phyloP scores from a whole-genome alignment of 2,888 invertebrate genomes.

The Ophioninae sp. region DNA sequence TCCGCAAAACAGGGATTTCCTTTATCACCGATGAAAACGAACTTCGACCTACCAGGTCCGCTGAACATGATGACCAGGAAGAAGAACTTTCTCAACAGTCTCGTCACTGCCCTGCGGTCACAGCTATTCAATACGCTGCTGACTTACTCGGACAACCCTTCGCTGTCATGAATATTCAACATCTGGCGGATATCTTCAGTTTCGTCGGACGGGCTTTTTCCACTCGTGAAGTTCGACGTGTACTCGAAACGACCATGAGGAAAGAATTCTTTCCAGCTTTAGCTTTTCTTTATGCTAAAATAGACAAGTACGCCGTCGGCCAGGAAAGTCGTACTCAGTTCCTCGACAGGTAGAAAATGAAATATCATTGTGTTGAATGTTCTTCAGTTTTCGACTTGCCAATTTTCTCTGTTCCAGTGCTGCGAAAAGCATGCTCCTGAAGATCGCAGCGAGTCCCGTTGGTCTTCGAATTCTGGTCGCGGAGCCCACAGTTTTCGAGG shows the following conservation, averaged over 20 bases:
- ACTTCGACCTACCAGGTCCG: constrained; percentile 65
- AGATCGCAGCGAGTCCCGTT: constrained; percentile 73
- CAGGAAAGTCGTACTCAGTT: constrained; percentile 76
- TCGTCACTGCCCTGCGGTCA: constrained; percentile 70
- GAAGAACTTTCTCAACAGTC: constrained; percentile 5
- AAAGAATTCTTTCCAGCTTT: constrained; percentile 74
- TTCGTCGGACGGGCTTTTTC: constrained; percentile 74
- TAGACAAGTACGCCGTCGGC: constrained; percentile 76
- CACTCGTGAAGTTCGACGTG: constrained; percentile 71
- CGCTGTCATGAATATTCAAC: constrained; percentile 76
- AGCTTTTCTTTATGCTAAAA: constrained; percentile 74
- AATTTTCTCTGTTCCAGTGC: constrained; percentile 69
- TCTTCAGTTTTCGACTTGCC: neutral
- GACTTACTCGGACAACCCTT: constrained; percentile 76
- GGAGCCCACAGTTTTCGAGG: constrained; percentile 74
- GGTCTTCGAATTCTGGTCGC: constrained; percentile 73
- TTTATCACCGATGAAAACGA: constrained; percentile 70
- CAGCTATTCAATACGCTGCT: constrained; percentile 70
- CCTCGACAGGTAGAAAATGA: constrained; percentile 73
- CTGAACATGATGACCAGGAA: constrained; percentile 56
- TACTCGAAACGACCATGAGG: constrained; percentile 68
- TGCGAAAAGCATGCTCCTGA: constrained; percentile 73
- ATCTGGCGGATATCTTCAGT: constrained; percentile 70
- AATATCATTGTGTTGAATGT: neutral
- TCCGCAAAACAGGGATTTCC: constrained; percentile 73